These are phyloP conservation scores for Glaucomys volans DNA, from an alignment of 2,113 vertebrate genomes.

Conservation along the genomic window DNA sequence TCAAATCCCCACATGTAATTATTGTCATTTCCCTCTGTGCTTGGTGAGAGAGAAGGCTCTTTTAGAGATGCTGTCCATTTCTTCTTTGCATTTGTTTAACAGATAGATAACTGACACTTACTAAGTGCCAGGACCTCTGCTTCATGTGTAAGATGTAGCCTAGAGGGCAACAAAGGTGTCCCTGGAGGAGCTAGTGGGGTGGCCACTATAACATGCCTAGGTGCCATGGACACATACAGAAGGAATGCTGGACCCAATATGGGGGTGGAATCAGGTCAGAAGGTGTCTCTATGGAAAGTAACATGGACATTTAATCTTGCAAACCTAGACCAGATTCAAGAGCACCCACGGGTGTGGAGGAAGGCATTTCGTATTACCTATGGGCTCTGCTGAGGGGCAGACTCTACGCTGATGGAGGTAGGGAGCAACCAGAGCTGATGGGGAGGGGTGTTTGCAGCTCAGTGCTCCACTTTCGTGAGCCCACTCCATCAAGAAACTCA, in stretches of 20 bases:
- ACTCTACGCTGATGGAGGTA: not conserved
- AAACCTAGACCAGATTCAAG: not conserved
- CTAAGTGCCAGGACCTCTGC: not conserved
- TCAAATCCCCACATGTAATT: not conserved
- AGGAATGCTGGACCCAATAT: not conserved
- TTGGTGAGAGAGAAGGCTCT: not conserved
- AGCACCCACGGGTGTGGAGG: not conserved
- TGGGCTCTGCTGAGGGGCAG: not conserved
- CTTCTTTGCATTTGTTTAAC: not conserved
- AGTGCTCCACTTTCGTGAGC: not conserved
- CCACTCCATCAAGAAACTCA: not conserved
- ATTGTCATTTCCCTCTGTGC: not conserved
- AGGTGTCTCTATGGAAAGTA: not conserved
- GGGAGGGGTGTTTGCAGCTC: not conserved
- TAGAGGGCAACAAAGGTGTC: rapidly evolving
- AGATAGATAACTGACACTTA: not conserved
- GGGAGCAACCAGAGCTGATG: not conserved
- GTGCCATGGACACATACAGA: rapidly evolving
- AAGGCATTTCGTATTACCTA: not conserved
- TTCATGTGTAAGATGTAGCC: not conserved
- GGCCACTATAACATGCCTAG: not conserved
- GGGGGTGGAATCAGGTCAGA: too few relatives aligned
- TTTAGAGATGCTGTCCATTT: not conserved
- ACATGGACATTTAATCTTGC: not conserved
- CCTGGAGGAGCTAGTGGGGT: rapidly evolving